A percentile compares a stretch with the other conserved stretches of the same genome.
Conservation (phyloP, 2,888 invertebrate genomes). For the Macrosiphum euphorbiae region DNA sequence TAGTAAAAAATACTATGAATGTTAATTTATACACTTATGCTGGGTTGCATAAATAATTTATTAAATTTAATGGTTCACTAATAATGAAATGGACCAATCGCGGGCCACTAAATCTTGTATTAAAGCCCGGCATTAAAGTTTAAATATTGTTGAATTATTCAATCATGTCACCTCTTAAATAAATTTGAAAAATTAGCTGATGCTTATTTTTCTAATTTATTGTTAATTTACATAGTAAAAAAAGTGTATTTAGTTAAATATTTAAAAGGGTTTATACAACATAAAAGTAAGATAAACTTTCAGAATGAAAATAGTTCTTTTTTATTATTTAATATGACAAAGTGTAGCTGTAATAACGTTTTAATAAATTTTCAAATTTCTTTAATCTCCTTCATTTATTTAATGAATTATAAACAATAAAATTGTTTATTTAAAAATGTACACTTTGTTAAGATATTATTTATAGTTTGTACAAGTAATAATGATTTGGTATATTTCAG, state of each 20-base stretch:
- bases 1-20: background rate
- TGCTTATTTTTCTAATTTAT: background rate
- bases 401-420: background rate
- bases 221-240: background rate
- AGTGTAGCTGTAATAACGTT: background rate
- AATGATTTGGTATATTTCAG: constrained; percentile 71
- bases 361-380: background rate
- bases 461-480: background rate
- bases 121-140: no score
- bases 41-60: no score
- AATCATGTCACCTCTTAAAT: background rate
- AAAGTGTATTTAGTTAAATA: background rate
- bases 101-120: no score
- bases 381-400: background rate
- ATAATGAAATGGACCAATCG: no score
- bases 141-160: background rate
- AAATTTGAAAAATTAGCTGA: background rate
- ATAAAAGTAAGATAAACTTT: background rate
- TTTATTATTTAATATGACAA: background rate
- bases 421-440: background rate
- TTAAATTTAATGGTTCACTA: no score
- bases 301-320: background rate
- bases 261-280: background rate
- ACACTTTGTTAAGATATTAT: background rate
- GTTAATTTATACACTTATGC: no score